Evolutionary conservation across 2,113 vertebrate genomes (phyloP).

Genomic region (Rhagologus leucostigma): DNA sequence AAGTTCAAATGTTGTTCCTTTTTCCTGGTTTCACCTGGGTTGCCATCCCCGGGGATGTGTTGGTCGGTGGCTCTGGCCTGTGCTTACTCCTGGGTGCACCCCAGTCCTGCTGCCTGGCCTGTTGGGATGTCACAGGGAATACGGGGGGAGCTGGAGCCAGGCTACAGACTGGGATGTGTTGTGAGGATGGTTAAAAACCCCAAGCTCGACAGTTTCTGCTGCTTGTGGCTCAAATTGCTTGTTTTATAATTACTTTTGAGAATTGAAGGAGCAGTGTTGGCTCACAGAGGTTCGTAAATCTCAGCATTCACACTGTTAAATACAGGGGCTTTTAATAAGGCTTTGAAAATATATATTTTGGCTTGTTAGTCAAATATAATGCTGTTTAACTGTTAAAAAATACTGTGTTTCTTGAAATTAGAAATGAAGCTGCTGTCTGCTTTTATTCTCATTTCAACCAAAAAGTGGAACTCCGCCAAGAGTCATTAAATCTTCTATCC

Average conservation of each 20-base stretch:
- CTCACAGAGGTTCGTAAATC: background rate
- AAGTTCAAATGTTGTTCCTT: background rate
- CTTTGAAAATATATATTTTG: conserved; percentile 53
- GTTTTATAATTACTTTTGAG: background rate
- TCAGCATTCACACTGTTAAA: conserved; percentile 39
- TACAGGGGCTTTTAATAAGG: conserved; percentile 26
- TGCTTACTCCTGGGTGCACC: rapidly evolving
- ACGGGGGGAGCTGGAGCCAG: background rate
- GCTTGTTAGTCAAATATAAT: conserved; percentile 59
- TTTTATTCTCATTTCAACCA: conserved; percentile 59
- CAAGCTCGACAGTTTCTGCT: background rate
- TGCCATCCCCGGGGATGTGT: background rate
- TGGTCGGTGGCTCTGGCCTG: background rate
- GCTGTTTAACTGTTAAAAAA: conserved; percentile 58
- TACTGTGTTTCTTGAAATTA: conserved; percentile 56
- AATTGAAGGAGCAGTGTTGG: background rate
- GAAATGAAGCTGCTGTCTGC: conserved; percentile 58
- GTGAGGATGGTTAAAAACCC: background rate
- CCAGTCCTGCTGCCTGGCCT: background rate
- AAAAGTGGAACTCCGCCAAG: conserved; percentile 64
- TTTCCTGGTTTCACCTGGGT: background rate
- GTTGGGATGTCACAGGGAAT: background rate
- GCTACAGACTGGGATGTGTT: background rate
- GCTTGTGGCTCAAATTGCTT: background rate
- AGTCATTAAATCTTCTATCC: conserved; percentile 65